phyloP scores from a whole-genome alignment of 2,113 vertebrate genomes.

The Aix galericulata region DNA sequence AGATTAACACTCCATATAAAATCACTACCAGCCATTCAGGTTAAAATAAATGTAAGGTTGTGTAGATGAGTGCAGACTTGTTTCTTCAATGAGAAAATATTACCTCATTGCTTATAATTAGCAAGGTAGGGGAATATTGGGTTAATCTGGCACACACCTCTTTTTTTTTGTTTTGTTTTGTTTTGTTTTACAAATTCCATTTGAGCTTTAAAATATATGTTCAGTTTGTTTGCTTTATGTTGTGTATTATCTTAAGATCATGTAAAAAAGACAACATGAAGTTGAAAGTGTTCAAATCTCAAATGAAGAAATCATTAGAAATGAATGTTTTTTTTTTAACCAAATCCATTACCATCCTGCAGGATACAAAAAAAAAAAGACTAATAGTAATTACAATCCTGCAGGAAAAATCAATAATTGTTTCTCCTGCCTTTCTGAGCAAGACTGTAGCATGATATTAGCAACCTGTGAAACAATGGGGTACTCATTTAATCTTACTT shows the following conservation, averaged over 20 bases:
- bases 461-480: not conserved
- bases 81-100: not conserved
- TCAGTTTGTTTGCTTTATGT: not conserved
- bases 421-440: constrained; percentile 4
- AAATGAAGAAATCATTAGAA: not conserved
- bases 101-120: not conserved
- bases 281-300: not conserved
- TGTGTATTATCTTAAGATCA: not conserved
- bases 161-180: no score
- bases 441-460: not conserved
- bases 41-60: not conserved
- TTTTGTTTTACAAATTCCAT: not conserved
- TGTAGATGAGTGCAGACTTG: not conserved
- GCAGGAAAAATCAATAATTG: constrained; percentile 21
- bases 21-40: not conserved
- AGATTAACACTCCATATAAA: not conserved
- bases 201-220: not conserved
- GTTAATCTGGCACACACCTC: not conserved
- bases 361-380: not conserved
- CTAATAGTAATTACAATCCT: constrained; percentile 5
- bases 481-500: not conserved
- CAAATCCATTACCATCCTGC: constrained; percentile 9
- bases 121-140: not conserved
- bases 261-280: not conserved
- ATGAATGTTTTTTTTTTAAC: not conserved